These are phyloP conservation scores for Meriones unguiculatus DNA, from an alignment of 2,113 vertebrate genomes.

Conservation along the genomic window DNA sequence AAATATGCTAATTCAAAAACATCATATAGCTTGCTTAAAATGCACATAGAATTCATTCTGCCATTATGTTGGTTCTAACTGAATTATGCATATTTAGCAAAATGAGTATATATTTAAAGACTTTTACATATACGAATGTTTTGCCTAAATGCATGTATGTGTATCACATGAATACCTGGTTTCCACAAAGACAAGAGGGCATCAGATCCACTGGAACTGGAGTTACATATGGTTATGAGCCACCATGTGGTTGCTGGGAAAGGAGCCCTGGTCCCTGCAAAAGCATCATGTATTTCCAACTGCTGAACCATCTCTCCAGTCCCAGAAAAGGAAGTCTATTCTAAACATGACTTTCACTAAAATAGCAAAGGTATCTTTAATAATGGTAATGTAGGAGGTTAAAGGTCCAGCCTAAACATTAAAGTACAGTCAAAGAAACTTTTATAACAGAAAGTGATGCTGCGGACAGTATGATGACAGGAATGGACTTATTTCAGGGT, in stretches of 20 bases:
- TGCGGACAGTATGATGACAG: background rate
- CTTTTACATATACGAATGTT: background rate
- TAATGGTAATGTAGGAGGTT: background rate
- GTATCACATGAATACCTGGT: background rate
- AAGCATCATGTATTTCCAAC: background rate
- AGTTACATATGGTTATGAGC: background rate
- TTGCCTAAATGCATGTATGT: background rate
- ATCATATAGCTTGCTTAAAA: slow-evolving; percentile 4
- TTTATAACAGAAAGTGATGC: background rate
- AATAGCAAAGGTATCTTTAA: background rate
- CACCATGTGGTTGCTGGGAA: background rate
- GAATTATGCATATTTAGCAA: background rate
- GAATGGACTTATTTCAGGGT: background rate
- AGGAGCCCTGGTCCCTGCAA: too few relatives aligned
- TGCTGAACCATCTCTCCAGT: background rate
- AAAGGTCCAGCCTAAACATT: slow-evolving; percentile 21
- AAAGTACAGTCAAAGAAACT: background rate
- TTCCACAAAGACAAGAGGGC: background rate
- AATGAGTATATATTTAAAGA: slow-evolving; percentile 29
- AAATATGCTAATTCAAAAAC: background rate
- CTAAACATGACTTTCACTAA: slow-evolving; percentile 19
- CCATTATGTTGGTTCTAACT: background rate
- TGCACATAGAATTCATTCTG: background rate
- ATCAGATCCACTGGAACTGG: background rate
- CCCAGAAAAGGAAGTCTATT: background rate